These are phyloP conservation scores for Eupithecia abbreviata DNA, from an alignment of 2,888 invertebrate genomes.

Conservation along the genomic window DNA sequence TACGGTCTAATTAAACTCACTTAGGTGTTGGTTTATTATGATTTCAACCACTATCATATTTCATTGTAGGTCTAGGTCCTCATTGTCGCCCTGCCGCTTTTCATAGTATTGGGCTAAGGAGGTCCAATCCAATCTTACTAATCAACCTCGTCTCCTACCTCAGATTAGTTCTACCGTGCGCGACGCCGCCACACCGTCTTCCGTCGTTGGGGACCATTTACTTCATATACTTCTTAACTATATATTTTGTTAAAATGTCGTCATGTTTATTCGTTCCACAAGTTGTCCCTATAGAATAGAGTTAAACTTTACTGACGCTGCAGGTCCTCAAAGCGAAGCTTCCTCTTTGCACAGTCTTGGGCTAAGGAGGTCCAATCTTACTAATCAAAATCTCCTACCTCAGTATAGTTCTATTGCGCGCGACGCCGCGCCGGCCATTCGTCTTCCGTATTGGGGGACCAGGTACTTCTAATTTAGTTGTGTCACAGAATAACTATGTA, in stretches of 20 bases:
- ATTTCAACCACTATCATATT: not conserved
- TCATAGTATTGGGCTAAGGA: not conserved
- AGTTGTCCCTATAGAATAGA: too few relatives aligned
- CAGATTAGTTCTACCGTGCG: not conserved
- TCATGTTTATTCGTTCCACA: too few relatives aligned
- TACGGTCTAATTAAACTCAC: constrained; percentile 5
- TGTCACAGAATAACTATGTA: not conserved
- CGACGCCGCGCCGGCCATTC: not conserved
- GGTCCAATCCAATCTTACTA: not conserved
- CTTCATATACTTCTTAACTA: too few relatives aligned
- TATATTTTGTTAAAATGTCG: too few relatives aligned
- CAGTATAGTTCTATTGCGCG: not conserved
- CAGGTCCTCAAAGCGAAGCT: not conserved
- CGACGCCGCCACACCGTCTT: not conserved
- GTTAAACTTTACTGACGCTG: too few relatives aligned
- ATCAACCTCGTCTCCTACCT: not conserved
- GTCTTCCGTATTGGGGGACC: not conserved
- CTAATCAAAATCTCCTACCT: not conserved
- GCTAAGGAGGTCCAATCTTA: not conserved
- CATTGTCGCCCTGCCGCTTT: not conserved
- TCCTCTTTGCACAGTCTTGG: not conserved
- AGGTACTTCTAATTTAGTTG: not conserved
- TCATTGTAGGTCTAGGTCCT: not conserved
- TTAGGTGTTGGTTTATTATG: not conserved
- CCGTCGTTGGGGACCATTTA: not conserved